Evolutionary conservation across 2,888 invertebrate species (phyloP), one percentile per base, ranked within the genome.

Genomic region (Ypsolopha scabrella): DNA sequence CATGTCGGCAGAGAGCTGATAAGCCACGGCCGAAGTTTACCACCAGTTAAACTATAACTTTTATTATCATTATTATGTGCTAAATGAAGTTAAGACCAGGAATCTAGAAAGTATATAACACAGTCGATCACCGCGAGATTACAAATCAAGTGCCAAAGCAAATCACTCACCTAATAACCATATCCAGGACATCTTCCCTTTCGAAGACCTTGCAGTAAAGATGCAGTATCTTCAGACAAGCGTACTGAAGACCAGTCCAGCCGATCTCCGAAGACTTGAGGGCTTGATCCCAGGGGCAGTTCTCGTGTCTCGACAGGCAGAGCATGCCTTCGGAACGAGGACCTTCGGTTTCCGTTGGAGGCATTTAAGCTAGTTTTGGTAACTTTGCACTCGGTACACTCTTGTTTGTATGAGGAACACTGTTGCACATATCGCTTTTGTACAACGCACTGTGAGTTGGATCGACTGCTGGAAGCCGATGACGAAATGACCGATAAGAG

Each of bases 121-220:
- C 24, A 24, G 24, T 24, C 24, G 24, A 24, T 24, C 24, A 24
- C 24, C 24, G n/a, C n/a, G 4, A 24, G 24, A 24, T 24, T 24
- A 24, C 24, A 24, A 3, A 24, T 24, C 24, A 24, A 24, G 24
- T 24, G 24, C 4, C 24, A 2, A 4, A 24, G 24, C 24, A 24
- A 24, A 24, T 4, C 24, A 39, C 47, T 47, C 88, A 94, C 94
- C 93, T 91, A 81, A 93, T 91, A 64, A 93, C 90, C 80, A 93
- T 89, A 75, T 93, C 92, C 80, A 92, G 88, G 45, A 94, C 88
- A 83, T 93, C 93, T 75, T 91, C 91, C 70, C 92, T 91, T 70
- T 93, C 93, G 80, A 95, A 95, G 63, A 94, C 94, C 77, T 94
- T 95, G 85, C 94, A 94, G 83, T 95, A 95, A 52, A 95, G 88